These are phyloP conservation scores for Dasypogon diadema DNA, from an alignment of 2,888 invertebrate genomes.

Conservation along the genomic window DNA sequence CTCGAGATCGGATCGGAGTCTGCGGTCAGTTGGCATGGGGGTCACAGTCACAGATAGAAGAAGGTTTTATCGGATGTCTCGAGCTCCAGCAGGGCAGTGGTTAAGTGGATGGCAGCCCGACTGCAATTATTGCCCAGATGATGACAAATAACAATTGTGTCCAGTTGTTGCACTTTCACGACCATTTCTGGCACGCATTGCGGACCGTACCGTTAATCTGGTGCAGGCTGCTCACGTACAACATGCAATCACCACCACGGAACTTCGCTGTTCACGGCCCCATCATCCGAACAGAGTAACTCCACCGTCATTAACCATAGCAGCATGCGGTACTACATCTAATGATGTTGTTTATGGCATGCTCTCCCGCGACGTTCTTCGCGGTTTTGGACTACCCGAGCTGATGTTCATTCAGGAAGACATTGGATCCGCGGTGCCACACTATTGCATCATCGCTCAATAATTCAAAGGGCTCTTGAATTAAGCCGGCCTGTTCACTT, in stretches of 20 bases:
- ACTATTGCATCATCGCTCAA: background rate
- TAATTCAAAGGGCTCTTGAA: background rate
- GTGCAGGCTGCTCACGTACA: background rate
- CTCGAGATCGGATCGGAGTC: conserved; percentile 9
- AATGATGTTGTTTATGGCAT: background rate
- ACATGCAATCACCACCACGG: background rate
- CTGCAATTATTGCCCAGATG: background rate
- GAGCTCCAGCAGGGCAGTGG: background rate
- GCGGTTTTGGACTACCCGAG: too few species aligned
- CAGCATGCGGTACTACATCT: background rate
- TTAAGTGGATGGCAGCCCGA: background rate
- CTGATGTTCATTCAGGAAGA: background rate
- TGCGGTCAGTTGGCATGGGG: conserved; percentile 28
- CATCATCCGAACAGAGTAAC: background rate
- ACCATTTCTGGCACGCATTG: conserved; percentile 5
- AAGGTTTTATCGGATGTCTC: background rate
- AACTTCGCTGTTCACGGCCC: background rate
- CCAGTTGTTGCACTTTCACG: conserved; percentile 16
- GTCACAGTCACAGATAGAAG: conserved; percentile 15
- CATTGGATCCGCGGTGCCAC: background rate
- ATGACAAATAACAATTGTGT: background rate
- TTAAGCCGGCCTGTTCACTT: background rate
- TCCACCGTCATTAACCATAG: background rate
- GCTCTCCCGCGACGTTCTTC: too few species aligned
- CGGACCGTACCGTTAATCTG: conserved; percentile 2